Conservation (phyloP, 2,113 vertebrate genomes). For the Phodopus roborovskii region DNA sequence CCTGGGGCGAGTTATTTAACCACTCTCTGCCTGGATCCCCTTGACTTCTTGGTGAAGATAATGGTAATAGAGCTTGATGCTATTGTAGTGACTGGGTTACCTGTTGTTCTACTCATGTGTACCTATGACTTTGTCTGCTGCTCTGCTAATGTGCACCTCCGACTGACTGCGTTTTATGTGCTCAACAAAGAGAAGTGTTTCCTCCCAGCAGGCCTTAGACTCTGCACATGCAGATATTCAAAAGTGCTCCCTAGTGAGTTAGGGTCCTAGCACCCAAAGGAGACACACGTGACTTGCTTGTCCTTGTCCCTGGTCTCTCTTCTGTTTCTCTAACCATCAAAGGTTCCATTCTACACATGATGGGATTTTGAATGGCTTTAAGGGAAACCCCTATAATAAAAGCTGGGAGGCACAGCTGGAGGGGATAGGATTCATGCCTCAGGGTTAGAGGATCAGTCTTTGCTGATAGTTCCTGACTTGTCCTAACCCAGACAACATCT, state of each 20-base stretch:
- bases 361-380: not conserved
- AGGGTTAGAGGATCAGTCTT: not conserved
- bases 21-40: not conserved
- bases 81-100: not conserved
- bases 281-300: fast-evolving
- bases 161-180: fast-evolving
- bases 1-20: not conserved
- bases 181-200: fast-evolving
- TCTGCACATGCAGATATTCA: fast-evolving
- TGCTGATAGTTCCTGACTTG: not conserved
- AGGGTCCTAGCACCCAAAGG: fast-evolving
- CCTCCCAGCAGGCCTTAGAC: fast-evolving
- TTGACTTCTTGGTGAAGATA: not conserved
- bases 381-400: not conserved
- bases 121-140: not conserved
- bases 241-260: not conserved
- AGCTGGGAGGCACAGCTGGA: no score
- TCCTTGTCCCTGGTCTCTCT: not conserved
- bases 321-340: not conserved
- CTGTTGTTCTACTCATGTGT: fast-evolving
- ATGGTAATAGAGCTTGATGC: not conserved
- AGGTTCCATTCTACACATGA: not conserved
- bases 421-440: not conserved
- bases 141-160: fast-evolving
- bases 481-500: fast-evolving